Percentiles rank a stretch among this genome's conserved stretches.
Conservation (phyloP, 2,797 vertebrate genomes). For the Rhadinocentrus ornatus region DNA sequence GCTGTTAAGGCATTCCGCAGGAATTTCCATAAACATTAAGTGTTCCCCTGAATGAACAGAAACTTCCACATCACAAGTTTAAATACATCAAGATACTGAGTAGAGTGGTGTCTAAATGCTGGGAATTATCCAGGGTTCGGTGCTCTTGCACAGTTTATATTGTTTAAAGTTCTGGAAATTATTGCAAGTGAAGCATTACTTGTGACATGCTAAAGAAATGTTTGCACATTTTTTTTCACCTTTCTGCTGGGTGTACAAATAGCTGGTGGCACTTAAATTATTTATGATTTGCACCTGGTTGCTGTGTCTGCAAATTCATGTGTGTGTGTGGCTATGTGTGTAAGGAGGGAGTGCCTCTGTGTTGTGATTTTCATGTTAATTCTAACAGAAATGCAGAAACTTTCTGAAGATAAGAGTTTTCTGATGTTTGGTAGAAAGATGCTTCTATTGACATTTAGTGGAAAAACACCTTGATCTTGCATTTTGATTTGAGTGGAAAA, state of each 20-base stretch:
- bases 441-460: slow-evolving; percentile 26
- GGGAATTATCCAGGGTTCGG: slow-evolving; percentile 10
- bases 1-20: slow-evolving; percentile 67
- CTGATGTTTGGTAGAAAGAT: slow-evolving; percentile 28
- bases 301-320: slow-evolving; percentile 57
- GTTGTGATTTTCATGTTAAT: slow-evolving; percentile 15
- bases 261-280: slow-evolving; percentile 60
- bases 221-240: slow-evolving; percentile 47
- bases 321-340: slow-evolving; percentile 5
- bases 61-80: slow-evolving; percentile 7
- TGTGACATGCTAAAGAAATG: slow-evolving; percentile 44
- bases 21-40: slow-evolving; percentile 58
- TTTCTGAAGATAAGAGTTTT: slow-evolving; percentile 10
- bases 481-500: slow-evolving; percentile 22
- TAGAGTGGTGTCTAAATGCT: slow-evolving; percentile 12
- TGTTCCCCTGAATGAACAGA: slow-evolving; percentile 28
- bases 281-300: slow-evolving; percentile 71
- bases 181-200: slow-evolving; percentile 46
- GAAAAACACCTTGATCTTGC: slow-evolving; percentile 12
- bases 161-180: slow-evolving; percentile 51
- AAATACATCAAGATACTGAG: slow-evolving; percentile 16
- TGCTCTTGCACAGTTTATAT: slow-evolving; percentile 6
- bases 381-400: slow-evolving; percentile 27
- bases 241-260: slow-evolving; percentile 55
- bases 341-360: background rate